These are phyloP conservation scores for Antheraea yamamai DNA, from an alignment of 2,888 invertebrate genomes.

Conservation along the genomic window DNA sequence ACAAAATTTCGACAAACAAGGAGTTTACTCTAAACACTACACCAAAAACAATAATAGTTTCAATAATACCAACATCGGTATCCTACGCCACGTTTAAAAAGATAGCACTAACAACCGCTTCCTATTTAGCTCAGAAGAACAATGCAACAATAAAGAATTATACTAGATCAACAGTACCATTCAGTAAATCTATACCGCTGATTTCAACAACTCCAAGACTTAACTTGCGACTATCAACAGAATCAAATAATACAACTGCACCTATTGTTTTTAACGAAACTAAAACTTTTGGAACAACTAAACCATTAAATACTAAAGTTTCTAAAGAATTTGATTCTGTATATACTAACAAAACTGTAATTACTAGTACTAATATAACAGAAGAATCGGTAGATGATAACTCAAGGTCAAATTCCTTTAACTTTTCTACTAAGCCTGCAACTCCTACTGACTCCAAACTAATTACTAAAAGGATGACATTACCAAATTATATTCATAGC, in stretches of 20 bases:
- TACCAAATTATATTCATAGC: slow-evolving; percentile 27
- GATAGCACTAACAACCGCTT: slow-evolving; percentile 65
- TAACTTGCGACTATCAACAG: slow-evolving; percentile 33
- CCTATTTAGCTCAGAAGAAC: slow-evolving; percentile 48
- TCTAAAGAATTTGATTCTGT: slow-evolving; percentile 22
- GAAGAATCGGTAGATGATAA: slow-evolving; percentile 46
- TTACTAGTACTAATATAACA: slow-evolving; percentile 62
- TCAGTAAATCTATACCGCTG: slow-evolving; percentile 57
- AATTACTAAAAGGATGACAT: slow-evolving; percentile 30
- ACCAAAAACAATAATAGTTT: slow-evolving; percentile 74
- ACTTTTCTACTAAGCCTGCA: slow-evolving; percentile 51
- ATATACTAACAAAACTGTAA: slow-evolving; percentile 50
- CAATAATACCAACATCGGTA: slow-evolving; percentile 76
- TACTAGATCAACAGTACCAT: slow-evolving; percentile 49
- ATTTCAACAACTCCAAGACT: slow-evolving; percentile 45
- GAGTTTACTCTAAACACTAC: slow-evolving; percentile 61
- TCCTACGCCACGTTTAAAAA: slow-evolving; percentile 74
- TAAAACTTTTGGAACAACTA: slow-evolving; percentile 5
- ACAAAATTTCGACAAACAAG: slow-evolving; percentile 54
- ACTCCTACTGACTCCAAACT: slow-evolving; percentile 29
- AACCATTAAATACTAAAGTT: slow-evolving; percentile 7
- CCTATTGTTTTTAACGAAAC: slow-evolving; percentile 15
- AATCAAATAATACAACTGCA: slow-evolving; percentile 26
- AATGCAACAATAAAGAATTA: slow-evolving; percentile 40
- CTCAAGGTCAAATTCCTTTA: slow-evolving; percentile 33